Base-by-base conservation (phyloP, 2,888 invertebrate genomes). In the Uloborus plumipes region DNA sequence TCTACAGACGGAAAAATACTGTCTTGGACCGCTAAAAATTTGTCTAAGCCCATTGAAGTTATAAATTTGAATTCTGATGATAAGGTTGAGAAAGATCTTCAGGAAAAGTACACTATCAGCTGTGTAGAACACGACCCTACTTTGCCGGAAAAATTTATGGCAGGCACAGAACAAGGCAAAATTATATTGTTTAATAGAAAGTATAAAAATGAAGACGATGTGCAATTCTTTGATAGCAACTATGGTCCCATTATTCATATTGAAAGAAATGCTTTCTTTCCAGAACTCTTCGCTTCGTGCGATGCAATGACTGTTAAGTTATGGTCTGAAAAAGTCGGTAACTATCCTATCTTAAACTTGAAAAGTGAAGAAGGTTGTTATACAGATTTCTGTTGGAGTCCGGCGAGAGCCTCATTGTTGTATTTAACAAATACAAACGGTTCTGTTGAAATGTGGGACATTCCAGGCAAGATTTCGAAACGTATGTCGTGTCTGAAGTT, bases 231-330 rank as follows among this genome's bases (percentile, higher is more conserved):
- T 87, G 90, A 91, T 86, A 93, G 94, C 6, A 96, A 96, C 87
- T 91, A 94, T 76, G 97, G 98, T 0, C 97, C 98, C 0, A 94
- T 98, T 0, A 93, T 95, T 87, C 92, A 96, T n/a, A 91, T 97
- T 11, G 95, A 96, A 88, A 91, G 98, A 84, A 98, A 98, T 90
- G 96, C 98, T 0, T 95, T 94, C 9, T 97, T 97, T 89, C 92
- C 96, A 0, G 98, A 98, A 90, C 97, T 97, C 89, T 98, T 98
- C 88, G 90, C 98, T 67, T 95, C 96, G 0, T 93, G 98, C 6
- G 98, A 98, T 0, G 98, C 98, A 89, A 76, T 65, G 66, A 39
- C 51, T 13, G 18, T 62, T 1, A 70, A 64, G 22, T 1, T 83
- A 2, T 83, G 83, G 83, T 67, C 77, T 26, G 83, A 83, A 9